A percentile compares a stretch with the other conserved stretches of the same genome.
These are phyloP conservation scores for Tarsius wallacei DNA, from an alignment of 2,797 vertebrate genomes.

Conservation along the genomic window DNA sequence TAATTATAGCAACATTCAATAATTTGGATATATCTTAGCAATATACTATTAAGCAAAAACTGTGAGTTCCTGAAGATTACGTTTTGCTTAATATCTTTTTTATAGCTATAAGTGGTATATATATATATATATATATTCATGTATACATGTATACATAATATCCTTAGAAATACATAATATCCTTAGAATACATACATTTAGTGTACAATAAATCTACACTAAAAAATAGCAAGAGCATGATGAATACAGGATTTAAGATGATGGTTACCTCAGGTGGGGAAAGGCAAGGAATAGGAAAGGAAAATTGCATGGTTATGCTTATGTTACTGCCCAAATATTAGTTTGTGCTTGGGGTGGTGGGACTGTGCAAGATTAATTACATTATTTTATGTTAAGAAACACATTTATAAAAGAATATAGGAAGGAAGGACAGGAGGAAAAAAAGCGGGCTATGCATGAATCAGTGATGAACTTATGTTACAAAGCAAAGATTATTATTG, in stretches of 20 bases:
- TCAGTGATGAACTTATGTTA: neutral
- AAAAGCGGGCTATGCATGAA: no score
- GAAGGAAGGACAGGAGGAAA: no score
- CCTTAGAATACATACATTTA: neutral
- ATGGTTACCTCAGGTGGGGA: neutral
- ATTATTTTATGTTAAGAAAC: neutral
- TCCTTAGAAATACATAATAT: neutral
- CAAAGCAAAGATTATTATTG: neutral
- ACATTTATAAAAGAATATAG: neutral
- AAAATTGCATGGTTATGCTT: no score
- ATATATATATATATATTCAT: neutral
- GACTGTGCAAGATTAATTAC: neutral
- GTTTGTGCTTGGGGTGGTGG: neutral
- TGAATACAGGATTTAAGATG: neutral
- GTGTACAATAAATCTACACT: neutral
- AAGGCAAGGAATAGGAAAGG: neutral
- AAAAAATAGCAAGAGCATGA: neutral
- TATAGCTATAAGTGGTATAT: neutral
- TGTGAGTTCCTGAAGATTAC: neutral
- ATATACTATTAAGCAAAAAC: neutral
- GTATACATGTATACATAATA: neutral
- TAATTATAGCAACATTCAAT: neutral
- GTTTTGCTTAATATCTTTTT: neutral
- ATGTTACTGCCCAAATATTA: neutral
- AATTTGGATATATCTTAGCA: neutral